These are phyloP conservation scores for Dendrolimus kikuchii DNA, from an alignment of 1,140 invertebrate species.

Conservation along the genomic window DNA sequence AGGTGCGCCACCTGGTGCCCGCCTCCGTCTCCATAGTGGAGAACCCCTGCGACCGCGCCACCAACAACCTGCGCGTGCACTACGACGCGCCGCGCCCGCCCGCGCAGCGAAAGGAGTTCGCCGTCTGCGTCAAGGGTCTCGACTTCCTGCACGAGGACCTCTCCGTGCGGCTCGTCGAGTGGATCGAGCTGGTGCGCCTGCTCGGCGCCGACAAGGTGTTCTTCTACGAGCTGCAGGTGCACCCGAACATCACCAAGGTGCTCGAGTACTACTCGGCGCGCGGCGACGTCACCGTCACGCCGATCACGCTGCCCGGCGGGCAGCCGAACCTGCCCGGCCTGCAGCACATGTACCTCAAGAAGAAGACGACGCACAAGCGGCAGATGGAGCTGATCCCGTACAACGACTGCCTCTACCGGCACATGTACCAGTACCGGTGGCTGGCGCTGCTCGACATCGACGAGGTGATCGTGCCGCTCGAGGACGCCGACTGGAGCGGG, in stretches of 20 bases:
- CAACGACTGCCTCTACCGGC: slow-evolving; percentile 96
- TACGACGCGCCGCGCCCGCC: slow-evolving; percentile 78
- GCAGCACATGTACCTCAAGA: slow-evolving; percentile 90
- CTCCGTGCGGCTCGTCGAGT: slow-evolving; percentile 92
- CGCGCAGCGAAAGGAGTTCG: slow-evolving; percentile 81
- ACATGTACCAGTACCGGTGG: slow-evolving; percentile 92
- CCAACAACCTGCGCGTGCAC: slow-evolving; percentile 90
- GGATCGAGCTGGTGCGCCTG: slow-evolving; percentile 91
- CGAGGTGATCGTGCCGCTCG: slow-evolving; percentile 94
- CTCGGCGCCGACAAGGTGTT: slow-evolving; percentile 95
- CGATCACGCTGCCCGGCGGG: slow-evolving; percentile 90
- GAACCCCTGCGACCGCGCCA: slow-evolving; percentile 86
- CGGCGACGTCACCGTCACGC: slow-evolving; percentile 87
- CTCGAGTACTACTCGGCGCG: slow-evolving; percentile 84
- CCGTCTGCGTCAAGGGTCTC: slow-evolving; percentile 94
- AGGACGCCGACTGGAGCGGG: slow-evolving; percentile 83
- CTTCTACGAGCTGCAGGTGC: slow-evolving; percentile 92
- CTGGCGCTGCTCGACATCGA: slow-evolving; percentile 94
- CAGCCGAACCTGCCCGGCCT: slow-evolving; percentile 92
- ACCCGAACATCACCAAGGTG: slow-evolving; percentile 93
- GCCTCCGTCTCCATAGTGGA: slow-evolving; percentile 91
- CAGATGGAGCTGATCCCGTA: slow-evolving; percentile 97
- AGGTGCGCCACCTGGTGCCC: slow-evolving; percentile 81
- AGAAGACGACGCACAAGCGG: slow-evolving; percentile 92
- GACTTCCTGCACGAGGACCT: slow-evolving; percentile 94